Evolutionary conservation across 2,797 vertebrate genomes (phyloP).

Genomic region (Sebastes alutus): DNA sequence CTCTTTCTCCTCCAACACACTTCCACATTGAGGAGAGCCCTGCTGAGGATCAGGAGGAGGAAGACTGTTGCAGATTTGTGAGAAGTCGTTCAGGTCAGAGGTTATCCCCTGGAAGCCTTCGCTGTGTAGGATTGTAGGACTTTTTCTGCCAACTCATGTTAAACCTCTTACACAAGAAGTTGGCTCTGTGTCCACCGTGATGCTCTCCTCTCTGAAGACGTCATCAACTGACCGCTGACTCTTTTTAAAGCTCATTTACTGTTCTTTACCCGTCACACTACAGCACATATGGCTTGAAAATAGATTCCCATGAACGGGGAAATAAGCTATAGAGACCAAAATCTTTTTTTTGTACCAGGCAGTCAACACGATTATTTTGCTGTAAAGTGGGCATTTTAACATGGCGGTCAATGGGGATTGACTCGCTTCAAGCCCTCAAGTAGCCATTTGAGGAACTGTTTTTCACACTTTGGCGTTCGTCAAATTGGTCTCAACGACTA

Average conservation of each 20-base stretch:
- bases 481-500: too few relatives aligned
- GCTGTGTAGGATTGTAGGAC: slow-evolving; percentile 24
- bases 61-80: slow-evolving; percentile 28
- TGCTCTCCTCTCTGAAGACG: not conserved
- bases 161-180: slow-evolving; percentile 70
- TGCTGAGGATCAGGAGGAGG: not conserved
- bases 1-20: not conserved
- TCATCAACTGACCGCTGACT: not conserved
- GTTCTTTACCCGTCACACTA: too few relatives aligned
- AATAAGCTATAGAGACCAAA: too few relatives aligned
- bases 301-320: too few relatives aligned
- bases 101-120: slow-evolving; percentile 45
- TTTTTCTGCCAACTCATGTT: slow-evolving; percentile 45
- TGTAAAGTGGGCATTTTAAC: too few relatives aligned
- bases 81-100: slow-evolving; percentile 24
- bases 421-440: too few relatives aligned
- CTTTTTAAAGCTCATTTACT: not conserved
- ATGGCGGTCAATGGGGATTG: too few relatives aligned
- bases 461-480: too few relatives aligned
- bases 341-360: too few relatives aligned
- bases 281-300: not conserved
- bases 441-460: too few relatives aligned
- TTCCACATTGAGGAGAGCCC: not conserved
- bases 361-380: too few relatives aligned
- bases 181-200: slow-evolving; percentile 1